Evolutionary conservation across 1,140 invertebrate genomes (phyloP).

Genomic region (Maniola jurtina): DNA sequence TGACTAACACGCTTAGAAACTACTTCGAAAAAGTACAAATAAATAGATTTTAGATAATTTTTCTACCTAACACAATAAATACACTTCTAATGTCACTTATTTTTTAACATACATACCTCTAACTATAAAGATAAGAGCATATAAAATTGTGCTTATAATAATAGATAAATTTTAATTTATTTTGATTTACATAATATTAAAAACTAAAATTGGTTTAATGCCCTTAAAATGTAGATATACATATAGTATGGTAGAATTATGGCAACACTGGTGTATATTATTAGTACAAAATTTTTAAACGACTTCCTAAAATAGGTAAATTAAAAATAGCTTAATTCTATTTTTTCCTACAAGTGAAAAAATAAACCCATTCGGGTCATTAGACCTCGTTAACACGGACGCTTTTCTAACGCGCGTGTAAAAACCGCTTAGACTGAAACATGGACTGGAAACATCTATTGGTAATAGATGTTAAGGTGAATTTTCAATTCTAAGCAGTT

Average conservation of each 20-base stretch:
- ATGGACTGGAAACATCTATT: too few species aligned
- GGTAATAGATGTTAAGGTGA: too few species aligned
- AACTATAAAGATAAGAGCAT: conserved; percentile 7
- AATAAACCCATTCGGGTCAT: too few species aligned
- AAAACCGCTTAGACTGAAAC: too few species aligned
- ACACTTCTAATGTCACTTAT: conserved; percentile 30
- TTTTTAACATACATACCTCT: conserved; percentile 31
- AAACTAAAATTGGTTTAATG: conserved; percentile 10
- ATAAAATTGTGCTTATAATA: conserved; percentile 22
- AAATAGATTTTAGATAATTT: conserved; percentile 33
- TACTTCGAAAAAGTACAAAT: conserved; percentile 32
- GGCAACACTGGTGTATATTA: conserved; percentile 3
- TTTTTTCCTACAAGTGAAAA: background rate
- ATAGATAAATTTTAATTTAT: conserved; percentile 5
- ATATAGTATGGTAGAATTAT: background rate
- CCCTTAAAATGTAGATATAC: conserved; percentile 2
- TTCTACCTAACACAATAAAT: conserved; percentile 38
- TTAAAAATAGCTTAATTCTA: background rate
- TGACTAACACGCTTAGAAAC: conserved; percentile 27
- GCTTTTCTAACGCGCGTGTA: too few species aligned
- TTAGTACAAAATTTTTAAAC: background rate
- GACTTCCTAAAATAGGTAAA: background rate
- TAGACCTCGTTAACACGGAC: too few species aligned
- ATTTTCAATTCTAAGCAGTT: too few species aligned
- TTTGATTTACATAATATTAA: background rate